Evolutionary conservation across 2,113 vertebrate genomes (phyloP).

Genomic region (Dipodomys stephensi): DNA sequence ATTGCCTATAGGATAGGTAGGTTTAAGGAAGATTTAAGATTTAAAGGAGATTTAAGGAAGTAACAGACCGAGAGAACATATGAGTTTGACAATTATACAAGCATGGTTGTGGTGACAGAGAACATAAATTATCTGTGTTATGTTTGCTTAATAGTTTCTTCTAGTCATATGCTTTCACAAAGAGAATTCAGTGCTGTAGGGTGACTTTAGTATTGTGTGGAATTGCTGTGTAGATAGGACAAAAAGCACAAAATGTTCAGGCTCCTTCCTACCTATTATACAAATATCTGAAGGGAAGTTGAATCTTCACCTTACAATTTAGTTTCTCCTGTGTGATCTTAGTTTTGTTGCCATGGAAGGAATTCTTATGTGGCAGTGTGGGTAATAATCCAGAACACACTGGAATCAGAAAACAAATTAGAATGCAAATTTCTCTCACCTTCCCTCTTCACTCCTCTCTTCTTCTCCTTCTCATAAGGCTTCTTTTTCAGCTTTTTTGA

Average conservation of each 20-base stretch:
- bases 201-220: neutral
- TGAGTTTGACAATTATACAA: neutral
- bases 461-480: neutral
- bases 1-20: neutral
- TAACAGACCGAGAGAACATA: neutral
- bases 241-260: neutral
- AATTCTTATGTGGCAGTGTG: conserved; percentile 80
- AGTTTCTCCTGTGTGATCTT: conserved; percentile 78
- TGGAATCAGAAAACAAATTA: conserved; percentile 63
- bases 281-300: conserved; percentile 74
- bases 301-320: conserved; percentile 72
- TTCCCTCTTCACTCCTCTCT: neutral
- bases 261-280: conserved; percentile 21
- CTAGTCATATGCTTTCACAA: neutral
- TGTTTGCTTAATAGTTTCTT: conserved; percentile 41
- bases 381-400: conserved; percentile 71
- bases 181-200: neutral
- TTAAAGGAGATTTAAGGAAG: neutral
- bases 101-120: neutral
- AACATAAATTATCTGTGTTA: neutral
- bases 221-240: neutral
- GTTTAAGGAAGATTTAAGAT: neutral
- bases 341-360: conserved; percentile 85
- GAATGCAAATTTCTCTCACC: neutral
- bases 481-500: neutral